phyloP scores from a whole-genome alignment of 1,140 invertebrate species.

The Lordiphosa mommai region DNA sequence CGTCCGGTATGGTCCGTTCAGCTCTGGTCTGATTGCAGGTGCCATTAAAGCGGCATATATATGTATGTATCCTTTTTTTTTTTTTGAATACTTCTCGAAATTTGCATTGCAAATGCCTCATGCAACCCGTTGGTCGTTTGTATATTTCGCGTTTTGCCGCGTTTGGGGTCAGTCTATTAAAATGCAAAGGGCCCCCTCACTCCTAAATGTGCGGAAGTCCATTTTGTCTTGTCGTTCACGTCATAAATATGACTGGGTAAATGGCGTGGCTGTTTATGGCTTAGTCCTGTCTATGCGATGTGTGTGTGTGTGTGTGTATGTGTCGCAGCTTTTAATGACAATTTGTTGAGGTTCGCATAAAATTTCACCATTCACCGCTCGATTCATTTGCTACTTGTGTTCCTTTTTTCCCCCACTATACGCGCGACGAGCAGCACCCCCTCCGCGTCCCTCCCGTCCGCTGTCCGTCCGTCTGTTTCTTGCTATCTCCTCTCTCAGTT shows the following conservation, averaged over 20 bases:
- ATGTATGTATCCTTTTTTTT: slow-evolving; percentile 1
- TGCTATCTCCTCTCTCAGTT: slow-evolving; percentile 8
- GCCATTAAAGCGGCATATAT: slow-evolving; percentile 71
- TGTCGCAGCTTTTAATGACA: slow-evolving; percentile 69
- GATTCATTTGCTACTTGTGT: slow-evolving; percentile 10
- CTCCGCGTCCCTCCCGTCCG: slow-evolving; percentile 10
- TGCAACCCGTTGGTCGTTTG: slow-evolving; percentile 17
- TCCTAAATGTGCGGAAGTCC: slow-evolving; percentile 52
- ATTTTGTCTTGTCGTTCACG: slow-evolving; percentile 78
- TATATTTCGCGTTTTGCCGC: slow-evolving; percentile 64
- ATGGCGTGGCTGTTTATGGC: slow-evolving; percentile 64
- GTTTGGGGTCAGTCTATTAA: slow-evolving; percentile 72
- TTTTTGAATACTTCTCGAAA: slow-evolving; percentile 67
- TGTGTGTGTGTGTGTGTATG: slow-evolving; percentile 24
- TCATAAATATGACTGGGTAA: slow-evolving; percentile 67
- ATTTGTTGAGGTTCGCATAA: slow-evolving; percentile 73
- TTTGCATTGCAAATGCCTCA: slow-evolving; percentile 65
- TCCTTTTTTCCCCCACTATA: not conserved
- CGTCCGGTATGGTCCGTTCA: not conserved
- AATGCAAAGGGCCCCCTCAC: slow-evolving; percentile 58
- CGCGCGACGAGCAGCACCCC: no score
- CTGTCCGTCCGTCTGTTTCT: slow-evolving; percentile 10
- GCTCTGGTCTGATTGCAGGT: slow-evolving; percentile 42
- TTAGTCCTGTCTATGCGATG: slow-evolving; percentile 26
- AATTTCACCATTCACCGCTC: slow-evolving; percentile 45